phyloP scores from a whole-genome alignment of 2,888 invertebrate species.

The Drosophila multiciliata region DNA sequence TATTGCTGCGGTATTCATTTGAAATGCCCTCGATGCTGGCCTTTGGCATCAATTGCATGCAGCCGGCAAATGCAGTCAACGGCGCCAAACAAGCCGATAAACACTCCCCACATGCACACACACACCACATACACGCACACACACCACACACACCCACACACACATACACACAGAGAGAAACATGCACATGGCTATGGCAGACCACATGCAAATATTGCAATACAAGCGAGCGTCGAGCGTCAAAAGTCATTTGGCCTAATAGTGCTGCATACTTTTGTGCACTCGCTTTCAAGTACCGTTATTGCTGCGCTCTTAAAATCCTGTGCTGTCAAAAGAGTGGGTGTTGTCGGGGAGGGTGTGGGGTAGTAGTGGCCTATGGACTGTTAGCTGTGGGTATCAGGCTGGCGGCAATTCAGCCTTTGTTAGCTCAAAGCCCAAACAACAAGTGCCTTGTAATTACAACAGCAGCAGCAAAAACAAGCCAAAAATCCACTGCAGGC shows the following conservation, averaged over 20 bases:
- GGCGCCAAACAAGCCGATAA: conserved; percentile 56
- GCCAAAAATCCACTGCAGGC: conserved; percentile 26
- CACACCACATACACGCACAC: conserved; percentile 18
- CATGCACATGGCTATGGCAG: conserved; percentile 1
- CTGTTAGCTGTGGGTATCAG: neutral
- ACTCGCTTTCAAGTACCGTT: conserved; percentile 65
- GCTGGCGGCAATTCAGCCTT: conserved; percentile 22
- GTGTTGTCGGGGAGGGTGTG: neutral
- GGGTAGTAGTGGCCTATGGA: neutral
- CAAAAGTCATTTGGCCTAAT: conserved; percentile 73
- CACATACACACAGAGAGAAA: neutral
- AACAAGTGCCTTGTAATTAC: conserved; percentile 70
- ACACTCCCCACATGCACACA: conserved; percentile 19
- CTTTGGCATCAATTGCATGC: conserved; percentile 40
- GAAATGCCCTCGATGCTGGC: conserved; percentile 34
- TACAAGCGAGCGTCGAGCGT: conserved; percentile 29
- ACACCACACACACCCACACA: neutral
- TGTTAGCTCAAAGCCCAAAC: conserved; percentile 63
- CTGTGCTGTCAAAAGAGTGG: conserved; percentile 18
- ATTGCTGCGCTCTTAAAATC: conserved; percentile 60
- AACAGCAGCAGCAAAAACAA: conserved; percentile 32
- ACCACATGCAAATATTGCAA: conserved; percentile 67
- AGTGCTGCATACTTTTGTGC: conserved; percentile 72
- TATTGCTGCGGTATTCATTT: conserved; percentile 27
- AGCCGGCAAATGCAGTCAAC: conserved; percentile 17